Evolutionary conservation across 2,888 invertebrate genomes (phyloP), one percentile per base, ranked within the genome.

Genomic region (Pocota personata): DNA sequence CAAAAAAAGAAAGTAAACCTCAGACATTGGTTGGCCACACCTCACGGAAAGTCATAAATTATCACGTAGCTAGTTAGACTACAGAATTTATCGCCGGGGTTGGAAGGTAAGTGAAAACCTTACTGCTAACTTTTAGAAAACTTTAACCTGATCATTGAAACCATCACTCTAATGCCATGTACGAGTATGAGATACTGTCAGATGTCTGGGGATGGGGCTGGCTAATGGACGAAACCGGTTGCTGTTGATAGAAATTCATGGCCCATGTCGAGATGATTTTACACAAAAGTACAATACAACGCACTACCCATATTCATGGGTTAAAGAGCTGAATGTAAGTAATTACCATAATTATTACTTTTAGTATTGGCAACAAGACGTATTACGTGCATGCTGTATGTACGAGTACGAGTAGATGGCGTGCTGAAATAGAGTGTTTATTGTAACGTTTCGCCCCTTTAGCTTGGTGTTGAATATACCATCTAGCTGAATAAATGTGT

Each of bases 1-100:
- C 16, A 52, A 52, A 37, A 64, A 16, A 55, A 24, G 32, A 16
- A 55, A 43, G 50, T 32, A 57, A 82, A 77, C 76, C 72, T 16
- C 37, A 73, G 71, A 67, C 78, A 72, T 32, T 76, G 71, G 64
- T 71, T 64, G 55, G 77, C 82, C 78, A 78, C 72, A 72, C 78
- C 82, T 83, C 73, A 52, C 21, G 52, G 35, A 62, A 76, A 62
- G 66, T 72, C 72, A 67, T 83, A 78, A 83, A 83, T 83, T 83
- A 83, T 72, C 71, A 62, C 30, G 60, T 43, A 55, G 16, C 77
- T 67, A 60, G 78, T 78, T 83, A 52, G 60, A 72, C 60, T 64
- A 58, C 32, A 35, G 43, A 83, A 67, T 83, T 78, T 72, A 83
- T 67, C 35, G 48, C 50, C 43, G 72, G 71, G 82, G 58, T 37